phyloP scores from a whole-genome alignment of 2,113 vertebrate genomes.

The Vidua macroura region DNA sequence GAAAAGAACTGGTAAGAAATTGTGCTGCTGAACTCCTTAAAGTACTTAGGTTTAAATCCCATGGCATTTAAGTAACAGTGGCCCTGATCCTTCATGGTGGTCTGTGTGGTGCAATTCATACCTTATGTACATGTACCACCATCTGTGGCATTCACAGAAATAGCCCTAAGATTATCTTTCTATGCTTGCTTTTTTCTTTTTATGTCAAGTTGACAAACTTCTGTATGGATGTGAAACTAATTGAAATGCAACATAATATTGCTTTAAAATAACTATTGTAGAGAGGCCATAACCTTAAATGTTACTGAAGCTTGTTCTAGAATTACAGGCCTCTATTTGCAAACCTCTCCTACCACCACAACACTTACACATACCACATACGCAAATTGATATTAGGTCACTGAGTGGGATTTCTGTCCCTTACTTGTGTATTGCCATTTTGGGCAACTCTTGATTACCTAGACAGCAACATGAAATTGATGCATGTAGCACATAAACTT shows the following conservation, averaged over 20 bases:
- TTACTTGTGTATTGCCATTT: neutral
- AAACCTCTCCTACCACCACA: neutral
- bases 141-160: neutral
- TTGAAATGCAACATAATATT: neutral
- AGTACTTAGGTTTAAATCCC: neutral
- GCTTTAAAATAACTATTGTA: neutral
- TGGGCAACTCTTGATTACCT: neutral
- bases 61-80: neutral
- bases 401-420: neutral
- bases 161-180: neutral
- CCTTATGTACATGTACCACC: fast-evolving
- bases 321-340: neutral
- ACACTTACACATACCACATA: neutral
- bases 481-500: neutral
- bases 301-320: neutral
- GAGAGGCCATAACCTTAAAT: neutral
- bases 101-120: neutral
- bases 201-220: neutral
- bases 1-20: neutral
- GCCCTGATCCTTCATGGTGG: neutral
- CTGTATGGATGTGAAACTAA: neutral
- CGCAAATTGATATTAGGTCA: neutral
- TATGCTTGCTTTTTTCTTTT: neutral
- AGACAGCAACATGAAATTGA: neutral
- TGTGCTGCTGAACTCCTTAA: neutral